Evolutionary conservation across 92 coral and sea anemone genomes (phyloP), one percentile per base, ranked within the genome.

Genomic region (Nematostella vectensis): DNA sequence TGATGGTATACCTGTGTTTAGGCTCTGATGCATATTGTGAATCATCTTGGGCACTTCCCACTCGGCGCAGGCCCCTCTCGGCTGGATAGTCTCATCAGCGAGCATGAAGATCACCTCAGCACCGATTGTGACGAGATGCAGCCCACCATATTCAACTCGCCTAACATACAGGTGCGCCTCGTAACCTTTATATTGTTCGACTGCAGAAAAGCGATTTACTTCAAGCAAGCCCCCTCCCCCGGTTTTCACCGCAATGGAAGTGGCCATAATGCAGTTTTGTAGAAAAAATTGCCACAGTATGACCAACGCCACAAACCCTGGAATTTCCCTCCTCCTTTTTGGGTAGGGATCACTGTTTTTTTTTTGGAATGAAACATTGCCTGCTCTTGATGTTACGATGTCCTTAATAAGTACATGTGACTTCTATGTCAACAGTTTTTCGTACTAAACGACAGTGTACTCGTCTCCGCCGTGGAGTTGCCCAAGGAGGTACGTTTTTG

Each of bases 51-150:
- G 31, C 97, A 85, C 57, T 89, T 86, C 52, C 97, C 97, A 0
- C 82, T 89, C 45, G 84, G 87, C 45, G 97, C 97, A 29, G 97
- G 97, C 1, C 88, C 97, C 22, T 83, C 97, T 9, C 66, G 97
- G 43, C 55, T 89, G 59, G 94, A 87, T 68, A 85, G 95, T 62
- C 55, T 50, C 38, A 80, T 89, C 47, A 71, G 82, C 30, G 97
- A 89, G 55, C 84, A 85, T 38, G 95, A 89, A 59, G 97, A 89
- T 60, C 80, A 89, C 50, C 72, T 80, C 0, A 77, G 65, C 52
- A 71, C 44, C 22, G 97, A 89, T 4, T 55, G 68, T 25, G 87
- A 89, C 27, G 97, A 89, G 50, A 68, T 89, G 45, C 72, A 73
- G 22, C 62, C 89, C 0, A 64, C 89, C 25, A 76, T 89, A 9